These are phyloP conservation scores for Ichneumon xanthorius DNA, from an alignment of 2,888 invertebrate species.

Conservation along the genomic window DNA sequence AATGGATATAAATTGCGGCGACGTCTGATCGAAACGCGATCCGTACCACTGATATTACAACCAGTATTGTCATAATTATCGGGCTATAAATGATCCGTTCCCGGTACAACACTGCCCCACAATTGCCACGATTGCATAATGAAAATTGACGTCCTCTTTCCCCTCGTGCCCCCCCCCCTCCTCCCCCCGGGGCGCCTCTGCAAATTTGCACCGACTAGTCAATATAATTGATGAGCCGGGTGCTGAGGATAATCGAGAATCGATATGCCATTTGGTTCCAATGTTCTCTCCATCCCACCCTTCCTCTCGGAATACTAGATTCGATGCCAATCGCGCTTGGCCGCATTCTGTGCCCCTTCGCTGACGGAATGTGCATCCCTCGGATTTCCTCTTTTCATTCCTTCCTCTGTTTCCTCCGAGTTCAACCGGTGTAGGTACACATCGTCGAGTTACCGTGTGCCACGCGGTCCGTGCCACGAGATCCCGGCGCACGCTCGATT, in stretches of 20 bases:
- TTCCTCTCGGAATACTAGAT: conserved; percentile 13
- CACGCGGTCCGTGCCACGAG: neutral
- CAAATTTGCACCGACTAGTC: conserved; percentile 58
- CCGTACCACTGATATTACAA: conserved; percentile 45
- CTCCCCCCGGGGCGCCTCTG: conserved; percentile 22
- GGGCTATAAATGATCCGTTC: conserved; percentile 34
- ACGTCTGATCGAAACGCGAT: conserved; percentile 34
- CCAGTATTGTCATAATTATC: conserved; percentile 27
- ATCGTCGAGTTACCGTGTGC: neutral
- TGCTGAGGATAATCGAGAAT: conserved; percentile 64
- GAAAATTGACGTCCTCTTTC: conserved; percentile 66
- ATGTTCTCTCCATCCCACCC: conserved; percentile 4
- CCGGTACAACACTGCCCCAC: conserved; percentile 9
- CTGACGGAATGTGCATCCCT: neutral
- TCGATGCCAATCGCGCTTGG: conserved; percentile 64
- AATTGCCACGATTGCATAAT: conserved; percentile 44
- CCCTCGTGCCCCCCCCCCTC: conserved; percentile 19
- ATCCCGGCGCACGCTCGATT: conserved; percentile 53
- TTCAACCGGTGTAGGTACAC: neutral
- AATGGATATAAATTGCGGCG: conserved; percentile 25
- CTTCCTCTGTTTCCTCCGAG: neutral
- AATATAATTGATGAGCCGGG: conserved; percentile 57
- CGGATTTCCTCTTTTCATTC: conserved; percentile 14
- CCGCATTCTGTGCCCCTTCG: conserved; percentile 55
- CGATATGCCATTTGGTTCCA: conserved; percentile 63